These are phyloP conservation scores for Quadroppia sp. DNA, from an alignment of 2,888 invertebrate genomes.

Conservation along the genomic window DNA sequence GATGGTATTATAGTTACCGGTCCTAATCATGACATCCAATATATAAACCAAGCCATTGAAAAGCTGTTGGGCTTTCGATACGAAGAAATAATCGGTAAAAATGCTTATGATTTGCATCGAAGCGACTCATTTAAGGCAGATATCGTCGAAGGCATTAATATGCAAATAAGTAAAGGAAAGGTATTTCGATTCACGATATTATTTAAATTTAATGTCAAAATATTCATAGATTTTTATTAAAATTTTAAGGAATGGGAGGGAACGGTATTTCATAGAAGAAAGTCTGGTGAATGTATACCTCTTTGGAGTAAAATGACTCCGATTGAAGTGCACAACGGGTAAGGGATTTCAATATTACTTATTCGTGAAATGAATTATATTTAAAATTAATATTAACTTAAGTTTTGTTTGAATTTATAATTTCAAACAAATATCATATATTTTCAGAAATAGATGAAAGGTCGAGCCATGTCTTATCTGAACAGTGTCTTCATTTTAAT, in stretches of 20 bases:
- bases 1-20: constrained; percentile 85
- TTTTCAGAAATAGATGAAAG: too few relatives aligned
- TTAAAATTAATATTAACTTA: too few relatives aligned
- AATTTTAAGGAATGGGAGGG: constrained; percentile 67
- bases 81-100: constrained; percentile 62
- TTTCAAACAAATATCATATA: too few relatives aligned
- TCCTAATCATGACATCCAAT: constrained; percentile 77
- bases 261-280: constrained; percentile 65
- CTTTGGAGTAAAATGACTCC: constrained; percentile 75
- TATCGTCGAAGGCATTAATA: constrained; percentile 52
- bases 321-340: constrained; percentile 55
- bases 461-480: too few relatives aligned
- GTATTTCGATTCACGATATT: constrained; percentile 47
- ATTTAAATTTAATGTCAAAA: background rate
- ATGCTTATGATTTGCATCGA: constrained; percentile 59
- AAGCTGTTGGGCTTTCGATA: constrained; percentile 69
- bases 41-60: constrained; percentile 80
- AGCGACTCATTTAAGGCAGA: constrained; percentile 55
- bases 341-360: too few relatives aligned
- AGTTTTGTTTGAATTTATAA: too few relatives aligned
- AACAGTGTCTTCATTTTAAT: too few relatives aligned
- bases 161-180: constrained; percentile 54
- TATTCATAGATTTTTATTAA: background rate
- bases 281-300: constrained; percentile 72
- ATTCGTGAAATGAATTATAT: too few relatives aligned